Evolutionary conservation across 2,113 vertebrate genomes (phyloP).

Genomic region (Phocoena sinus): DNA sequence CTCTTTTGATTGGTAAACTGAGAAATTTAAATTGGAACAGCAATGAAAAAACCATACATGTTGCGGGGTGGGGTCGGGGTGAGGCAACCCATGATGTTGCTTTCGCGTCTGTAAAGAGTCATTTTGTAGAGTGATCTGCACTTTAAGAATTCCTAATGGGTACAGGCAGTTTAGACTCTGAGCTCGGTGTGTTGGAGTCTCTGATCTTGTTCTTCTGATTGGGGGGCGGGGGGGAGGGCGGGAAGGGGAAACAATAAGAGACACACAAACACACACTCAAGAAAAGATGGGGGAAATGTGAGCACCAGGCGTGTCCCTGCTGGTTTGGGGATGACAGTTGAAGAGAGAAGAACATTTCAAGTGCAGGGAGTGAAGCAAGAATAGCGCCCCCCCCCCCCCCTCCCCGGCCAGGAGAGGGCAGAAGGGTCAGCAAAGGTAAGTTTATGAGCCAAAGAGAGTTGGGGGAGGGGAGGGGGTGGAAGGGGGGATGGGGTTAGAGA

Average conservation of each 20-base stretch:
- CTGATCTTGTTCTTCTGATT: slow-evolving; percentile 47
- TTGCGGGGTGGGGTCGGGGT: slow-evolving; percentile 21
- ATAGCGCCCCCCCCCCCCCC: background rate
- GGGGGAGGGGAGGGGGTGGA: background rate
- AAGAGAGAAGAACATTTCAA: slow-evolving; percentile 31
- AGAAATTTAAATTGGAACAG: slow-evolving; percentile 56
- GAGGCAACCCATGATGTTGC: slow-evolving; percentile 14
- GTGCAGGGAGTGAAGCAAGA: slow-evolving; percentile 32
- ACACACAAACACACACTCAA: slow-evolving; percentile 28
- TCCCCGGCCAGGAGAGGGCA: background rate
- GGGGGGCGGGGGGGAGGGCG: fast-evolving
- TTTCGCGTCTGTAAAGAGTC: slow-evolving; percentile 41
- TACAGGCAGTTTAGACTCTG: slow-evolving; percentile 46
- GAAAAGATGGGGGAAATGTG: slow-evolving; percentile 37
- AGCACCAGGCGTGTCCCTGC: background rate
- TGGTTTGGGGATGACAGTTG: background rate
- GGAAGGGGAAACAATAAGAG: background rate
- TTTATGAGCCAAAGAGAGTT: background rate
- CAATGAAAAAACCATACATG: background rate
- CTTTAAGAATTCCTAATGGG: slow-evolving; percentile 59
- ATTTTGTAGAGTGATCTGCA: slow-evolving; percentile 30
- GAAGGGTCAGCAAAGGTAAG: slow-evolving; percentile 53
- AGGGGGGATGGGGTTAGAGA: too few species aligned
- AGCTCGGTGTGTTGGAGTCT: slow-evolving; percentile 40
- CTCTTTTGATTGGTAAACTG: slow-evolving; percentile 56